A percentile compares a stretch with the other conserved stretches of the same genome.
Conservation (phyloP, 2,113 vertebrate genomes). For the Thomomys bottae region DNA sequence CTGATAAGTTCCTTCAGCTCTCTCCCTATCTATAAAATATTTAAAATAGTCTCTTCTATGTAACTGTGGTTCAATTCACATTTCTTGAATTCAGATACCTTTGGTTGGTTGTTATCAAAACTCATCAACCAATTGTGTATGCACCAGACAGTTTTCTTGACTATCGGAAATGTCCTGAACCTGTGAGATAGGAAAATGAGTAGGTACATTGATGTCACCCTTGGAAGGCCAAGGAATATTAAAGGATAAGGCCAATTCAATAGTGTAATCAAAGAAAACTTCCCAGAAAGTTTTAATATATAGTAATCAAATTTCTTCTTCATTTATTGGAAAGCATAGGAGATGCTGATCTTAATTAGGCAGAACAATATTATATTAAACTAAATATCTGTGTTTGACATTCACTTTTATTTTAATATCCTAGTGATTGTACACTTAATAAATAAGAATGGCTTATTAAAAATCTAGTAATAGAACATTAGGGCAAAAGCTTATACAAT, state of each 20-base stretch:
- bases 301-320: constrained; percentile 53
- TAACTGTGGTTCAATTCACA: not conserved
- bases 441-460: constrained; percentile 54
- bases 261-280: constrained; percentile 51
- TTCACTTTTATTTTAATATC: constrained; percentile 63
- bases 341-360: constrained; percentile 45
- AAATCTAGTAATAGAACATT: not conserved
- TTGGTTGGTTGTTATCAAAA: not conserved
- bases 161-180: not conserved
- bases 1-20: not conserved
- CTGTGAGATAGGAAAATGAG: not conserved
- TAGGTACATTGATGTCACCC: not conserved
- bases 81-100: constrained; percentile 2
- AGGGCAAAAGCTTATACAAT: not conserved
- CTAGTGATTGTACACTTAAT: constrained; percentile 46
- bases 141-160: not conserved
- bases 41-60: not conserved
- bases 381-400: not conserved
- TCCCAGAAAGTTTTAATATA: constrained; percentile 15
- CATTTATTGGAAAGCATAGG: not conserved
- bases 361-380: constrained; percentile 45
- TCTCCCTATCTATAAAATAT: not conserved
- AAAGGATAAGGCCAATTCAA: constrained; percentile 36
- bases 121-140: not conserved
- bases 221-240: not conserved